Evolutionary conservation across 2,797 vertebrate genomes (phyloP), one percentile per base, ranked within the genome.

Genomic region (Echiichthys vipera): DNA sequence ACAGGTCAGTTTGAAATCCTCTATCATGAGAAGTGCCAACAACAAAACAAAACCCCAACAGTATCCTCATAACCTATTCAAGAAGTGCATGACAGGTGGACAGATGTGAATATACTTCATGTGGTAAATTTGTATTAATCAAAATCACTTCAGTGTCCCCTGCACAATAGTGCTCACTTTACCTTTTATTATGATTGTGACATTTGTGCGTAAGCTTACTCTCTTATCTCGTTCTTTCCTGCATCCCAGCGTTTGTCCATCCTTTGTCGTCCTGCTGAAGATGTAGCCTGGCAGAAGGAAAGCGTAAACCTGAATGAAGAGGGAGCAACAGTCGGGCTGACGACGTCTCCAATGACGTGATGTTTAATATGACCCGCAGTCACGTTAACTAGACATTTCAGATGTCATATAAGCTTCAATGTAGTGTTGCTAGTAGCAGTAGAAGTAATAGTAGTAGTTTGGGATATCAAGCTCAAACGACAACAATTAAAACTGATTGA

Each of bases 1-100:
- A 53, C 45, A 87, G 84, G 80, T 85, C 30, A 67, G 76, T 51
- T n/a, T n/a, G n/a, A n/a, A n/a, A n/a, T n/a, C n/a, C n/a, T n/a
- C n/a, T n/a, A n/a, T n/a, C n/a, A n/a, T n/a, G n/a, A n/a, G n/a
- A n/a, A n/a, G n/a, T n/a, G n/a, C n/a, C n/a, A n/a, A n/a, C n/a
- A n/a, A n/a, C n/a, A n/a, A n/a, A n/a, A n/a, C n/a, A n/a, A n/a
- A n/a, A n/a, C n/a, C n/a, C n/a, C n/a, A n/a, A n/a, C n/a, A n/a
- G n/a, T n/a, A 39, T 2, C 37, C 5, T 17, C 2, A 39, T 17
- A 39, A 39, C 15, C 15, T 39, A 2, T 17, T 17, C 14, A 39
- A 17, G 17, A 5, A 39, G 13, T 17, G 14, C 5, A 39, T 39
- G 14, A 7, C 14, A 15, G 14, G 2, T 39, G 37, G 14, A 17